Percentiles rank a stretch among this genome's conserved stretches.
Evolutionary conservation across 35 echinoderm and acorn worm species (phyloP).

Genomic region (Eucidaris tribuloides): DNA sequence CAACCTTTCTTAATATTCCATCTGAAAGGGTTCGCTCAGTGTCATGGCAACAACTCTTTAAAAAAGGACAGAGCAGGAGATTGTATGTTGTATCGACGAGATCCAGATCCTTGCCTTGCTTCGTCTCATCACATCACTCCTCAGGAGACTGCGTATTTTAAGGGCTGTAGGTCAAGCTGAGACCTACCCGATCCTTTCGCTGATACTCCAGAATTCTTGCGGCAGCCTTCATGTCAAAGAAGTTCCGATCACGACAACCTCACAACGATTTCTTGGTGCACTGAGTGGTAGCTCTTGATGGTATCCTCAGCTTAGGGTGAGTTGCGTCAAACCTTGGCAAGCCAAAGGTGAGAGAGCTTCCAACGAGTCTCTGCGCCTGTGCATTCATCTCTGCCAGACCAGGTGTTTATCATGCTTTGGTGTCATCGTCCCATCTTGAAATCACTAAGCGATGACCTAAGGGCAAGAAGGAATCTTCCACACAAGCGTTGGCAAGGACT

Average conservation of each 20-base stretch:
- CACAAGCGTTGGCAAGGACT: slow-evolving; percentile 40
- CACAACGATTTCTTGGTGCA: slow-evolving; percentile 54
- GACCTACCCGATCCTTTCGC: slow-evolving; percentile 33
- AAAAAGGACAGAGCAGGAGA: slow-evolving; percentile 70
- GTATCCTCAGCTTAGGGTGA: slow-evolving; percentile 52
- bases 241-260: slow-evolving; percentile 74
- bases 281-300: slow-evolving; percentile 32
- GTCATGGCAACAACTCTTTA: slow-evolving; percentile 34
- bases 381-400: slow-evolving; percentile 14
- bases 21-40: slow-evolving; percentile 17
- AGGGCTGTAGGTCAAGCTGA: slow-evolving; percentile 76
- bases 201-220: slow-evolving; percentile 59
- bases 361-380: slow-evolving; percentile 45
- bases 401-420: slow-evolving; percentile 57
- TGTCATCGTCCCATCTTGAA: slow-evolving; percentile 70
- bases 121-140: slow-evolving; percentile 57
- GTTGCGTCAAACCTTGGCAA: slow-evolving; percentile 47
- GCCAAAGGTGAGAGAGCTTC: slow-evolving; percentile 51
- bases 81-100: slow-evolving; percentile 67
- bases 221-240: slow-evolving; percentile 83
- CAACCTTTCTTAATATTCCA: slow-evolving; percentile 31
- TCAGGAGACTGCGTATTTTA: slow-evolving; percentile 76
- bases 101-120: background rate
- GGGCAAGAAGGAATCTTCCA: slow-evolving; percentile 70
- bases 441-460: slow-evolving; percentile 75